Base-by-base conservation (phyloP, 2,888 invertebrate species). In the Drosophila neoperkinsi region DNA sequence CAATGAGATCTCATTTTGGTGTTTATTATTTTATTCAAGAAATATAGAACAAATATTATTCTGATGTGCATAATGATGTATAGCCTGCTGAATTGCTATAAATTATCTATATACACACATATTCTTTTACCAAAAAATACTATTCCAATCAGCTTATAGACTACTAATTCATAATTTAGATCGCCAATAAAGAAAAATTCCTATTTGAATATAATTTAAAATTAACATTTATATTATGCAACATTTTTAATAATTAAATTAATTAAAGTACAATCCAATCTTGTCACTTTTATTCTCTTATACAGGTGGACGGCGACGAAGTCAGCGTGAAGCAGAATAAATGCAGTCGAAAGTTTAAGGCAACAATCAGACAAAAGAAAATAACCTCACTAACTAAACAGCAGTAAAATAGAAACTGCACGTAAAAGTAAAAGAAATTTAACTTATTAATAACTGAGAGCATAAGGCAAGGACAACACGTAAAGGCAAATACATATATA, bases 261-360 rank as follows among this genome's bases (percentile, higher is more conserved):
- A 52, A 49, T 50, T 50, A 58, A 57, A 59, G 63, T 60, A 56
- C 43, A 66, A 79, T 70, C 62, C 69, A 72, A 67, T 67, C 36
- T 68, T 67, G 25, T 52, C 53, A 71, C 55, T 61, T 77, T 64
- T 55, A 51, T 52, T 51, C 61, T 57, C 50, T 10, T 31, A 28
- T 66, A 31, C 62, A 81, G 84, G 74, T 75, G 65, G 66, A 21
- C 49, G 56, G 64, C 65, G 70, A 72, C 63, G 68, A 69, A 67
- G 65, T 73, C 77, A 55, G 69, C 30, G 62, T 52, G 61, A 56
- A 62, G 41, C 50, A 25, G 11, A 69, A 49, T 10, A 70, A 34
- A 50, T 57, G 50, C 41, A 66, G 36, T 25, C 18, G 13, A 34
- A 51, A 59, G 4, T 41, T 61, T 53, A 49, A 52, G 41, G 50